Evolutionary conservation across 2,888 invertebrate genomes (phyloP).

Genomic region (Siphlonurus alternatus): DNA sequence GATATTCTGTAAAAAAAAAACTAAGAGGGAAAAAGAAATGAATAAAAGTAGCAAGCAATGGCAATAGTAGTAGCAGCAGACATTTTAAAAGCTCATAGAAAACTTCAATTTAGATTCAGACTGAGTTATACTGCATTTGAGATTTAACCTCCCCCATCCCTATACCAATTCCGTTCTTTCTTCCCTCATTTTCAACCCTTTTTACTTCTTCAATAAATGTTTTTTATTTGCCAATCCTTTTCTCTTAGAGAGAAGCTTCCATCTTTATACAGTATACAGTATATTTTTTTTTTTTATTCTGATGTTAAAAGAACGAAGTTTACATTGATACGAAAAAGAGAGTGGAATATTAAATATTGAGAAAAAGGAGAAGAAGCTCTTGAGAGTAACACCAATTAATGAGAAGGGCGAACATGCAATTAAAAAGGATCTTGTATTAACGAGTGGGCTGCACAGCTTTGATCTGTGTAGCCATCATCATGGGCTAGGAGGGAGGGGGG

Average conservation of each 20-base stretch:
- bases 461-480: too few species aligned
- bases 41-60: not conserved
- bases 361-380: conserved; percentile 3
- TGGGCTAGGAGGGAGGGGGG: too few species aligned
- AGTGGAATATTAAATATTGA: too few species aligned
- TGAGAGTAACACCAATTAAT: conserved; percentile 10
- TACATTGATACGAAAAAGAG: not conserved
- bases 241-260: not conserved
- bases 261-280: not conserved
- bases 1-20: not conserved
- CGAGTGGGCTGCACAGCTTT: too few species aligned
- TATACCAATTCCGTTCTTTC: not conserved
- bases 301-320: not conserved
- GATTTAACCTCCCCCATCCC: not conserved
- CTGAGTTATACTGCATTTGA: not conserved
- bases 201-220: not conserved
- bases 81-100: not conserved
- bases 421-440: too few species aligned
- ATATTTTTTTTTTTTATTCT: not conserved
- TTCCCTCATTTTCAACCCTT: not conserved
- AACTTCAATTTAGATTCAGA: not conserved
- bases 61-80: not conserved
- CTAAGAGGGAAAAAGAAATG: not conserved
- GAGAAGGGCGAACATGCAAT: conserved; percentile 3
- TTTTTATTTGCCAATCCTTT: not conserved